Evolutionary conservation across 2,797 vertebrate species (phyloP).

Genomic region (Geotrypetes seraphini): DNA sequence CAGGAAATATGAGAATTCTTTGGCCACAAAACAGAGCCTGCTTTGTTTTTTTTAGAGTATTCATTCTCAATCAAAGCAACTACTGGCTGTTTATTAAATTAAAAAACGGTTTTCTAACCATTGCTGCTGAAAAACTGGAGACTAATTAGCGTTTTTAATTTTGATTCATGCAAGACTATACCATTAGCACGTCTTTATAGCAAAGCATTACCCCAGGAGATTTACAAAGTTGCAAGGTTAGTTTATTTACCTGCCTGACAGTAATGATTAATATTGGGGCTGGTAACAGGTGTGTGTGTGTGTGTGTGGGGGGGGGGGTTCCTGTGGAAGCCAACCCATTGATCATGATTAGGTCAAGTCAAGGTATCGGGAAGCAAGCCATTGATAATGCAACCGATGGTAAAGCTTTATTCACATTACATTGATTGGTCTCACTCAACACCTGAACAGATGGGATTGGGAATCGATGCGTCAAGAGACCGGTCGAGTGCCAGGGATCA

Average conservation of each 20-base stretch:
- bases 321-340: constrained; percentile 15
- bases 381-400: constrained; percentile 31
- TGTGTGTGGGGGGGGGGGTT: too few relatives aligned
- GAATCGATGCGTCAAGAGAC: constrained; percentile 37
- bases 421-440: constrained; percentile 35
- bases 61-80: constrained; percentile 52
- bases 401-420: too few relatives aligned
- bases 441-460: constrained; percentile 24
- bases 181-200: background rate
- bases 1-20: too few relatives aligned
- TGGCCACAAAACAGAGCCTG: too few relatives aligned
- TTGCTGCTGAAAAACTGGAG: constrained; percentile 16
- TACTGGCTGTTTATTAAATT: constrained; percentile 57
- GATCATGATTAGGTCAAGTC: constrained; percentile 31
- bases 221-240: background rate
- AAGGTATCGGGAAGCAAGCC: constrained; percentile 22
- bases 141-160: constrained; percentile 37
- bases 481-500: constrained; percentile 26
- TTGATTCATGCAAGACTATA: constrained; percentile 16
- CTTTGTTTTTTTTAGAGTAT: constrained; percentile 32
- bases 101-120: constrained; percentile 51
- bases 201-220: background rate
- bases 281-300: too few relatives aligned
- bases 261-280: background rate
- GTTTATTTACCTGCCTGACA: background rate